Percentiles rank a stretch among this genome's conserved stretches.
These are phyloP conservation scores for Chironomus tepperi DNA, from an alignment of 1,140 invertebrate species.

Conservation along the genomic window DNA sequence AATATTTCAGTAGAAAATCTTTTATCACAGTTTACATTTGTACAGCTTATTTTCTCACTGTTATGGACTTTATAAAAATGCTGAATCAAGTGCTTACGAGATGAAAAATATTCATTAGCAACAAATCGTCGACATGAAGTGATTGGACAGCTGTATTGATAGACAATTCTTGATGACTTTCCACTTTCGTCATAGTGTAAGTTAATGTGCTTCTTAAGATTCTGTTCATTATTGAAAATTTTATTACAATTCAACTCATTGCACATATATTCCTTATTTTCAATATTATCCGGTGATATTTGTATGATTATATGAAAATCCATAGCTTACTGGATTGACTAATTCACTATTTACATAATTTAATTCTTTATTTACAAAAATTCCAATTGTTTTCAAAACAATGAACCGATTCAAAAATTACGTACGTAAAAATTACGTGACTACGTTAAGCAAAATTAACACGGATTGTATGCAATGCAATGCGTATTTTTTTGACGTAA, in stretches of 20 bases:
- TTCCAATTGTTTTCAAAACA: not conserved
- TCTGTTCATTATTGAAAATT: not conserved
- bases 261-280: slow-evolving; percentile 6
- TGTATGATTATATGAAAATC: not conserved
- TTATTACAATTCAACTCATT: not conserved
- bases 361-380: not conserved
- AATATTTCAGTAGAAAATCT: slow-evolving; percentile 46
- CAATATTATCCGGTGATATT: not conserved
- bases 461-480: not conserved
- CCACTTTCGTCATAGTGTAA: not conserved
- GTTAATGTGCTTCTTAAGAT: not conserved
- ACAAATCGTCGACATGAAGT: not conserved
- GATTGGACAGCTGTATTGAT: not conserved
- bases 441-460: not conserved
- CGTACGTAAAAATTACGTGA: not conserved
- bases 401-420: not conserved
- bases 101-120: not conserved
- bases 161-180: not conserved
- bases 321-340: no score
- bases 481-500: not conserved
- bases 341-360: no score
- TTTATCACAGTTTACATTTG: slow-evolving; percentile 42
- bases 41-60: not conserved
- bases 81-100: not conserved
- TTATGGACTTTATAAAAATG: not conserved